Evolutionary conservation across 2,113 vertebrate genomes (phyloP), one percentile per base, ranked within the genome.

Genomic region (Melanostigma gelatinosum): DNA sequence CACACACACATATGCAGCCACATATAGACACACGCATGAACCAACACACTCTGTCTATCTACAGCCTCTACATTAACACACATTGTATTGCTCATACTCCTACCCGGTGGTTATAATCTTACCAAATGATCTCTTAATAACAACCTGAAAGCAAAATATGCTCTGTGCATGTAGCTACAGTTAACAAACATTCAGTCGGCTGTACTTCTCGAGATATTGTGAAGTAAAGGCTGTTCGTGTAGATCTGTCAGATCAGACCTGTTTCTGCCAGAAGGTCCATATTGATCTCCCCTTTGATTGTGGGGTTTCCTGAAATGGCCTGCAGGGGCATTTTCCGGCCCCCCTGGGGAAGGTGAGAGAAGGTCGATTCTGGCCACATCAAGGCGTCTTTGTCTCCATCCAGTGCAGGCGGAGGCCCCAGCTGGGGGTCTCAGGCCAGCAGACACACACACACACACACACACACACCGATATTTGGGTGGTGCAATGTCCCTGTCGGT

Each of bases 391-490:
- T 93, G 91, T 93, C 78, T 65, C 54, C 18, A 9, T 78, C 27
- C 54, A 8, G 32, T 46, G 77, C 55, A 67, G 84, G 62, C 68
- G 5, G 60, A 55, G 88, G 75, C 38, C 79, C 63, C 92, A 89
- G 87, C 85, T 89, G 91, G 80, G 72, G 61, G 83, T 86, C 88
- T 90, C 83, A 75, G 86, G 72, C 85, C 83, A 46, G 82, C 87
- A 89, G 85, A 90, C 92, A 85, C 91, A 89, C 88, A 32, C 32
- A n/a, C n/a, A n/a, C n/a, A 90, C 92, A 85, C 91, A 89, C 88
- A 32, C 88, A 32, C 32, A 89, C 88, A 72, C 84, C 82, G 6
- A 83, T 90, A 79, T 93, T 91, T 92, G 88, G 83, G 88, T 89
- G 79, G 85, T 55, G 78, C 80, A 72, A 52, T 72, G 75, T 83